Percentiles rank a stretch among this genome's conserved stretches.
These are phyloP conservation scores for Drosophila takahashii DNA, from an alignment of 1,140 invertebrate species.

Conservation along the genomic window DNA sequence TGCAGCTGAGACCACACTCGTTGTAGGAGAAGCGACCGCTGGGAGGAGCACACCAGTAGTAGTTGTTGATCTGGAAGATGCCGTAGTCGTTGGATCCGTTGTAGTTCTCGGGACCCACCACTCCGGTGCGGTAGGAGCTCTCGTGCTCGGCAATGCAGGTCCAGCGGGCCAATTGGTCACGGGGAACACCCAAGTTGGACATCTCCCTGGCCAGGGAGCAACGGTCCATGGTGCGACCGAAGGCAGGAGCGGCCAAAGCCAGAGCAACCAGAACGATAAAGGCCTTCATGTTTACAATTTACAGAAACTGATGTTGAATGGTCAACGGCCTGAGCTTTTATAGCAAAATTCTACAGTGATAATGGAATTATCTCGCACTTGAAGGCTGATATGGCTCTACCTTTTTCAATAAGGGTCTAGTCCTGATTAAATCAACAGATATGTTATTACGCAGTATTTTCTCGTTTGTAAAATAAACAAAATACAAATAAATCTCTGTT, in stretches of 20 bases:
- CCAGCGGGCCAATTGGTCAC: constrained; percentile 57
- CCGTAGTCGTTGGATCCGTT: constrained; percentile 77
- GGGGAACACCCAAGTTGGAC: constrained; percentile 66
- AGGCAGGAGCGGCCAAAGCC: constrained; percentile 58
- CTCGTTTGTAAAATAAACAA: too few species aligned
- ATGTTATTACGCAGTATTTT: too few species aligned
- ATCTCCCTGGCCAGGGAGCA: constrained; percentile 81
- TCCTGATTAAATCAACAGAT: too few species aligned
- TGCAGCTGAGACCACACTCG: constrained; percentile 57
- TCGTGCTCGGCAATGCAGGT: constrained; percentile 71
- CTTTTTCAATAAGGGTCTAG: too few species aligned
- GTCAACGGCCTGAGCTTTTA: constrained; percentile 16
- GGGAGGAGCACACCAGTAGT: constrained; percentile 72
- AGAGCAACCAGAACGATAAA: constrained; percentile 59
- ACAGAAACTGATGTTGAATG: constrained; percentile 47
- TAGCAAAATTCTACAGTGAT: constrained; percentile 3
- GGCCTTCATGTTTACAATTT: constrained; percentile 43
- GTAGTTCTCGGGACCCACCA: constrained; percentile 53
- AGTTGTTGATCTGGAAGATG: constrained; percentile 79
- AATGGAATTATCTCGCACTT: too few species aligned
- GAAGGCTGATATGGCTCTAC: too few species aligned
- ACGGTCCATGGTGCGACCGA: constrained; percentile 68
- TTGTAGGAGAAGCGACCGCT: constrained; percentile 63
- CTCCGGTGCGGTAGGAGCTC: constrained; percentile 57
- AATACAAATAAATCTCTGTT: too few species aligned